These are phyloP conservation scores for Heteromormyrus szaboi DNA, from an alignment of 2,797 vertebrate genomes.

Conservation along the genomic window DNA sequence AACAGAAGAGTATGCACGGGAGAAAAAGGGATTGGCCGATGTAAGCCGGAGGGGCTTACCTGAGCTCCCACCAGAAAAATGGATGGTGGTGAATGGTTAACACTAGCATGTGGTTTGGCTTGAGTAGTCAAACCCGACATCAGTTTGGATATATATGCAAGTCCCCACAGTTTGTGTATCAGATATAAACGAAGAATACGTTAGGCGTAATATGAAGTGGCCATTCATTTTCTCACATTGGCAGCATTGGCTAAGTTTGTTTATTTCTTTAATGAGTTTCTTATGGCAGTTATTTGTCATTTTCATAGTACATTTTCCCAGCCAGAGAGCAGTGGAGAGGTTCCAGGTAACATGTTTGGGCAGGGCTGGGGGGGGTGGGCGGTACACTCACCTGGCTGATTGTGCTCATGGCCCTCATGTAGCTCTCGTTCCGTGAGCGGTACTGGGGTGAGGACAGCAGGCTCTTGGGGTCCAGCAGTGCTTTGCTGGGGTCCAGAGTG, in stretches of 20 bases:
- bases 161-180: background rate
- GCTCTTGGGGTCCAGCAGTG: constrained; percentile 38
- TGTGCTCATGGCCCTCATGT: constrained; percentile 99
- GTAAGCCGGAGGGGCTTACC: background rate
- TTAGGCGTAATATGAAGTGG: background rate
- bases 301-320: background rate
- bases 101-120: background rate
- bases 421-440: constrained; percentile 96
- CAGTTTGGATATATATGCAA: too few species aligned
- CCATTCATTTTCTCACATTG: background rate
- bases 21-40: background rate
- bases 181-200: background rate
- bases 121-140: background rate
- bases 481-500: constrained; percentile 76
- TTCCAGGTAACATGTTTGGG: background rate
- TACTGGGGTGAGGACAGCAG: constrained; percentile 93
- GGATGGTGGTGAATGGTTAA: background rate
- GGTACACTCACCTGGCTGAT: constrained; percentile 86
- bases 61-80: background rate
- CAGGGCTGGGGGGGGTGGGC: background rate
- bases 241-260: background rate
- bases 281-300: background rate
- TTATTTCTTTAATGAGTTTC: background rate
- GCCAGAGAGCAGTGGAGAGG: constrained; percentile 15
- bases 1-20: background rate